Conservation (phyloP, 2,797 vertebrate genomes). For the Vipera latastei region DNA sequence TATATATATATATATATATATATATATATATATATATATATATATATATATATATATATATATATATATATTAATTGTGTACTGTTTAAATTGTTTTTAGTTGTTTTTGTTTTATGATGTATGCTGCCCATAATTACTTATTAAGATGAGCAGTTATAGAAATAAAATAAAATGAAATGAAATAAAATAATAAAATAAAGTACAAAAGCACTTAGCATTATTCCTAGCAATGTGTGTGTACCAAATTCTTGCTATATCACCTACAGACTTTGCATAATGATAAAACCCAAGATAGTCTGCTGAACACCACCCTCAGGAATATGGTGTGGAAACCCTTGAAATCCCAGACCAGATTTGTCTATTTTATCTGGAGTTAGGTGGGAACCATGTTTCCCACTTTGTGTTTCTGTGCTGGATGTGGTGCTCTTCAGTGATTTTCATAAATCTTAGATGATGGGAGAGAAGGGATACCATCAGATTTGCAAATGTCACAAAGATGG, state of each 20-base stretch:
- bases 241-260: background rate
- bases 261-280: background rate
- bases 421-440: background rate
- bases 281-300: background rate
- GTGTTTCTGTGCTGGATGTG: background rate
- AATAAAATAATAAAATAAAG: background rate
- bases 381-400: background rate
- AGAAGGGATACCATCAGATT: background rate
- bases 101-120: background rate
- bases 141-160: background rate
- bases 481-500: background rate
- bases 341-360: background rate
- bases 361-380: background rate
- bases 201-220: background rate
- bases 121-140: background rate
- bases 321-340: background rate
- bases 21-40: no score
- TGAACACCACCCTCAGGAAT: background rate
- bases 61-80: no score
- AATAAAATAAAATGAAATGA: background rate
- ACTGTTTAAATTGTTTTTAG: background rate
- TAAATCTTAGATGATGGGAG: background rate
- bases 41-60: no score
- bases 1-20: no score
- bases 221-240: background rate